Conservation (phyloP, 2,113 vertebrate species). For the Lepus americanus region DNA sequence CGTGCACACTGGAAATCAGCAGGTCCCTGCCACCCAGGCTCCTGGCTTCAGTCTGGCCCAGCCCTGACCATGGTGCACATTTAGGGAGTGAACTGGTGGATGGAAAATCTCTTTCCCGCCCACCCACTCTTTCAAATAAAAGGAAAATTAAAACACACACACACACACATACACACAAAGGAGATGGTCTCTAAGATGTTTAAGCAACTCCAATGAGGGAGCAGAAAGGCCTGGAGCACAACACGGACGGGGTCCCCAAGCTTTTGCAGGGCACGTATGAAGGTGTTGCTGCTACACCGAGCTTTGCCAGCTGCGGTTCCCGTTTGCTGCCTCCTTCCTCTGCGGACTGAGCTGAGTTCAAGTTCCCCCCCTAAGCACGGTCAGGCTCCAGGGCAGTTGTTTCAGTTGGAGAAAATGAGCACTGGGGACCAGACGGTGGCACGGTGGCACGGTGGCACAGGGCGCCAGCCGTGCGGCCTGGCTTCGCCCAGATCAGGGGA, state of each 20-base stretch:
- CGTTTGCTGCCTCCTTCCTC: not conserved
- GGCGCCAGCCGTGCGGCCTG: rapidly evolving
- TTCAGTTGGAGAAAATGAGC: not conserved
- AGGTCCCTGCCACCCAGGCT: no score
- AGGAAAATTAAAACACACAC: no score
- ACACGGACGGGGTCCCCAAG: not conserved
- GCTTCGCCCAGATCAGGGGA: not conserved
- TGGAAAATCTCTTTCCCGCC: no score
- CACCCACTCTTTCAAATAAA: no score
- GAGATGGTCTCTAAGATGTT: not conserved
- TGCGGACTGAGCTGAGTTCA: not conserved
- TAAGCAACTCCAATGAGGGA: not conserved
- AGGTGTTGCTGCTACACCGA: not conserved
- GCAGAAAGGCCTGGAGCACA: not conserved
- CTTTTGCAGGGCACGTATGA: not conserved
- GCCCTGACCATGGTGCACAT: no score
- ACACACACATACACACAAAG: not conserved
- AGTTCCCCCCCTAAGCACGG: not conserved
- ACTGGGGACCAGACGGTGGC: not conserved
- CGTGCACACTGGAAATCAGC: no score
- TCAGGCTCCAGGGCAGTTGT: not conserved
- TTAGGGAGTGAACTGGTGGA: no score
- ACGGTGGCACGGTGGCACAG: not conserved
- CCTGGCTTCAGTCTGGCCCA: no score
- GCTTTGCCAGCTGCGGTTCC: constrained; percentile 29